Base-by-base conservation (phyloP, 2,113 vertebrate species). In the Garra rufa region DNA sequence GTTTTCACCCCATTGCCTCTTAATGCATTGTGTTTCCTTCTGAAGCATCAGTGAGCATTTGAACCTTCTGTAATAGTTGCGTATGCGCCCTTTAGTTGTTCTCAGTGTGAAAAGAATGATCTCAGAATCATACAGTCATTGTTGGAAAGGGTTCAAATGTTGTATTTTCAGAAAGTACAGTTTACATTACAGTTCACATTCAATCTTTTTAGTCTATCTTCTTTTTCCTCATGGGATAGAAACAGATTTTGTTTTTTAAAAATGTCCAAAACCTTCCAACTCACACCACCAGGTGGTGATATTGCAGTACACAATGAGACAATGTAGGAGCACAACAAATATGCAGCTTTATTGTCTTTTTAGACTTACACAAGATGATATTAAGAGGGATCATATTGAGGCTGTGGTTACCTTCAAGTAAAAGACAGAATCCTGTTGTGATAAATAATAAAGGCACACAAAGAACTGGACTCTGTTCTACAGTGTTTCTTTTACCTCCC, bases 251-350 rank as follows among this genome's bases (percentile, higher is more conserved):
- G 17, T 30, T 21, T 7, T 13, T 26, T 74, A n/a, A 15, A 55
- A 59, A 65, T 63, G 15, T 14, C 1, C 67, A 0, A 70, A 44
- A 74, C 26, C 57, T 91, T 85, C 80, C n/a, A 15, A 5, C 9
- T 86, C 8, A 17, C 3, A 76, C 91, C 92, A 91, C 92, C 76
- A 5, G 91, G 87, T 86, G 92, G 19, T 10, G 65, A 73, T 85
- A 57, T 87, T 89, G 81, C 41, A 87, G 76, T 83, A 9, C 3
- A 10, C 2, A 15, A 7, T 73, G 41, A n/a, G 34, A 44, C 14
- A 48, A 79, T 70, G 38, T 13, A 43, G 4, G 4, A 2, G 28
- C 34, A 38, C 73, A 75, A 11, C 26, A 43, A 38, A 17, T 65
- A 2, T 55, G 7, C 10, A 69, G 9, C 34, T 61, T 78, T 43